Evolutionary conservation across 2,797 vertebrate genomes (phyloP).

Genomic region (Dromococcyx pavoninus): DNA sequence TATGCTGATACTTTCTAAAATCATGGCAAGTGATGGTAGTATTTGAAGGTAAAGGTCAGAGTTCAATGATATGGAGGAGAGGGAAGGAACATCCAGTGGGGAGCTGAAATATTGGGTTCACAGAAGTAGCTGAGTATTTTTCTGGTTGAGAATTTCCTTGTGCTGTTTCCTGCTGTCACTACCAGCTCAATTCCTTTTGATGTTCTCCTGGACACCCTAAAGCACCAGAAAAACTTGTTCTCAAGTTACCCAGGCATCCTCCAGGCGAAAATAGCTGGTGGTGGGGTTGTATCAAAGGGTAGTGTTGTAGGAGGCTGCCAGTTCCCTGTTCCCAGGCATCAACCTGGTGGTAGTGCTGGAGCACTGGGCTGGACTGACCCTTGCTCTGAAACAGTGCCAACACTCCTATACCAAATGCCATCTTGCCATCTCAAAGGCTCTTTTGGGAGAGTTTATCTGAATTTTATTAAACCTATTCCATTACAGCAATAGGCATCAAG

Average conservation of each 20-base stretch:
- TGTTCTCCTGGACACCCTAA: neutral
- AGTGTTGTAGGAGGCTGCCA: neutral
- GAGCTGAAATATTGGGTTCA: too few species aligned
- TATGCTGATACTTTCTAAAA: too few species aligned
- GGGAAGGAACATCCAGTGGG: too few species aligned
- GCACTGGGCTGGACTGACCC: neutral
- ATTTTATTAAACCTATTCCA: neutral
- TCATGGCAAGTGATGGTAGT: too few species aligned
- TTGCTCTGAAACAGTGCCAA: neutral
- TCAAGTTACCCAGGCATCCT: neutral
- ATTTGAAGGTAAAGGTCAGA: too few species aligned
- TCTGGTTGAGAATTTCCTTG: neutral
- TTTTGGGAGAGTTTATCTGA: neutral
- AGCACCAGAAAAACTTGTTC: neutral
- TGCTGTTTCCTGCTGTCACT: accelerated
- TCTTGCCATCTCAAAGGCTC: neutral
- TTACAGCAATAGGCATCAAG: neutral
- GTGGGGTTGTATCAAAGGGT: neutral
- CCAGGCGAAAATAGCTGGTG: neutral
- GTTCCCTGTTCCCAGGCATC: neutral
- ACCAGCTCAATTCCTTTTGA: neutral
- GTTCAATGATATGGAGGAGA: too few species aligned
- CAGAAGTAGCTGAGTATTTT: neutral
- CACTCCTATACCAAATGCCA: neutral
- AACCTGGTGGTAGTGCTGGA: neutral